These are phyloP conservation scores for Turnix velox DNA, from an alignment of 2,113 vertebrate species.

Conservation along the genomic window DNA sequence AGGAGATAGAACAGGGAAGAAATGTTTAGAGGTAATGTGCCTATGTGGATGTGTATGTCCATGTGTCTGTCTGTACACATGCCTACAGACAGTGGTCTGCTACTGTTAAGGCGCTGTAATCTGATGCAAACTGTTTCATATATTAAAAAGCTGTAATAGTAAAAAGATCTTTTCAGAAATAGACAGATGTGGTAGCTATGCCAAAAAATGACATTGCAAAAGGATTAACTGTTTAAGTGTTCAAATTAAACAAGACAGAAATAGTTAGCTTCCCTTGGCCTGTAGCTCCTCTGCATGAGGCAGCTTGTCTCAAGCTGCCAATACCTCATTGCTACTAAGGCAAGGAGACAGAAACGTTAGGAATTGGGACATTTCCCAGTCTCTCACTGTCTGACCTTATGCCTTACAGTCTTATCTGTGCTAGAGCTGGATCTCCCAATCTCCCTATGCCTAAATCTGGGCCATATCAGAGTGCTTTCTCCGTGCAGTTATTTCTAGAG, in stretches of 20 bases:
- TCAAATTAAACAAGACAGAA: conserved; percentile 58
- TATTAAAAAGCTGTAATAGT: conserved; percentile 41
- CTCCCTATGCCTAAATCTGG: background rate
- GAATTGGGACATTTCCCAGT: conserved; percentile 35
- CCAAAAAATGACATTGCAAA: conserved; percentile 55
- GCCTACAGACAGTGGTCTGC: background rate
- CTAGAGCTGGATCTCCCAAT: background rate
- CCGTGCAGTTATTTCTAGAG: background rate
- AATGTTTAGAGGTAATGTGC: background rate
- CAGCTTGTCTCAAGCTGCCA: conserved; percentile 48
- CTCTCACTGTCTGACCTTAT: background rate
- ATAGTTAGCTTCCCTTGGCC: conserved; percentile 55
- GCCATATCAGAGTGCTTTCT: background rate
- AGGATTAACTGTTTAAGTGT: conserved; percentile 58
- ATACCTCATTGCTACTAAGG: conserved; percentile 31
- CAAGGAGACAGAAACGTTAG: conserved; percentile 15
- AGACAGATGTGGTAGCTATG: conserved; percentile 41
- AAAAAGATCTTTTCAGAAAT: conserved; percentile 36
- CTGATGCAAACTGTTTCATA: conserved; percentile 46
- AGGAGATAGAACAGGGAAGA: background rate
- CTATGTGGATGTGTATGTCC: background rate
- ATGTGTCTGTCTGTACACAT: background rate
- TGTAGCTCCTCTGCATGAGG: conserved; percentile 28
- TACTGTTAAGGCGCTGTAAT: conserved; percentile 19
- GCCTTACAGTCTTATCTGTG: background rate